Evolutionary conservation across 1,140 invertebrate species (phyloP).

Genomic region (Penaeus vannamei): DNA sequence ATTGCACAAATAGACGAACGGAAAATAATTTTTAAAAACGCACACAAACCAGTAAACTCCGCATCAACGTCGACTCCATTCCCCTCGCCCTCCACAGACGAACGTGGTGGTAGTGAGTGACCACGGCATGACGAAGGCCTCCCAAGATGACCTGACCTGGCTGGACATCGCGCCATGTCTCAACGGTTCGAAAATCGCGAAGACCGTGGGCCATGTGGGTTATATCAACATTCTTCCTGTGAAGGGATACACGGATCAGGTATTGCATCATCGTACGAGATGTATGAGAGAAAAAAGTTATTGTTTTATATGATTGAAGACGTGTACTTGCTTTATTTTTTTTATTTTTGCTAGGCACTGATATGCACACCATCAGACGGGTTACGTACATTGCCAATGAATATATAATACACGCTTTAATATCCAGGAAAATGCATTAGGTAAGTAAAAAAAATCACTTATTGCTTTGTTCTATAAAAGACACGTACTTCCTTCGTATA

Average conservation of each 20-base stretch:
- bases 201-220: background rate
- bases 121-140: conserved; percentile 22
- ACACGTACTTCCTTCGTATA: too few species aligned
- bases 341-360: too few species aligned
- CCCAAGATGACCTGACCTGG: background rate
- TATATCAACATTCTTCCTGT: conserved; percentile 8
- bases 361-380: too few species aligned
- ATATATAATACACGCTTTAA: too few species aligned
- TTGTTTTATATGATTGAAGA: background rate
- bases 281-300: too few species aligned
- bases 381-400: too few species aligned
- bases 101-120: conserved; percentile 46
- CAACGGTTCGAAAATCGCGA: background rate
- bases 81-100: background rate
- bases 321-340: too few species aligned
- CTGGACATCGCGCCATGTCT: conserved; percentile 24
- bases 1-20: too few species aligned
- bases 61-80: background rate
- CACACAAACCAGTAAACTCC: background rate
- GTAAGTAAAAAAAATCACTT: too few species aligned
- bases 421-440: too few species aligned
- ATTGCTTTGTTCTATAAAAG: too few species aligned
- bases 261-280: background rate
- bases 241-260: conserved; percentile 4
- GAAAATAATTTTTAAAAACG: too few species aligned